phyloP scores from a whole-genome alignment of 2,113 vertebrate genomes.

The Oceanites oceanicus region DNA sequence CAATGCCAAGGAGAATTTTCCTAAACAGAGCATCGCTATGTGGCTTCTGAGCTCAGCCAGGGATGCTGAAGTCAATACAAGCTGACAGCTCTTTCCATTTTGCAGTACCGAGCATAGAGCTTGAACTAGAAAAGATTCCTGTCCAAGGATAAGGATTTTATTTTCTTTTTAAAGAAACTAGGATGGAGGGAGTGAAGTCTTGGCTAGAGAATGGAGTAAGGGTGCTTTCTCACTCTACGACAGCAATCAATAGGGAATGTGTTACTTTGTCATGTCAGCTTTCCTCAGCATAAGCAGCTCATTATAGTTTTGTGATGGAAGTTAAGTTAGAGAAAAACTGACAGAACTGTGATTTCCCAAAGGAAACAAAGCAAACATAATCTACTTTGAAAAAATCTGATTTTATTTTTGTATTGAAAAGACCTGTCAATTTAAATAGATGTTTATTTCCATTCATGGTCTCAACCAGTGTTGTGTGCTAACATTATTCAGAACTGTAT shows the following conservation, averaged over 20 bases:
- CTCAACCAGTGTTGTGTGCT: slow-evolving; percentile 56
- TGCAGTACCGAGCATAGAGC: background rate
- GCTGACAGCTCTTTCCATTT: background rate
- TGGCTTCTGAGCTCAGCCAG: background rate
- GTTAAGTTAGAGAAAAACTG: slow-evolving; percentile 38
- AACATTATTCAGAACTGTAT: slow-evolving; percentile 69
- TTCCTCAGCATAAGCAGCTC: slow-evolving; percentile 3
- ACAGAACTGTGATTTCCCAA: slow-evolving; percentile 44
- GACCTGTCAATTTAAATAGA: slow-evolving; percentile 68
- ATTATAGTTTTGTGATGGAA: background rate
- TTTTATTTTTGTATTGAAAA: slow-evolving; percentile 77
- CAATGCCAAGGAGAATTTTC: background rate
- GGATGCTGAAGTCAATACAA: background rate
- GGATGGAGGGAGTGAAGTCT: background rate
- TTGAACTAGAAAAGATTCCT: background rate
- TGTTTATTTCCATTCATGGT: slow-evolving; percentile 68
- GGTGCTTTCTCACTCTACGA: background rate
- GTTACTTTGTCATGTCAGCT: background rate
- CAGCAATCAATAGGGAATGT: background rate
- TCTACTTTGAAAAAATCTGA: slow-evolving; percentile 71
- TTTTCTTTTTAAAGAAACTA: background rate
- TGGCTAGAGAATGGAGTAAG: background rate
- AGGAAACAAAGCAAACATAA: slow-evolving; percentile 64
- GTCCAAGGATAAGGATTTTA: background rate
- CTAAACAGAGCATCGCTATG: background rate